These are phyloP conservation scores for Liparis tanakae DNA, from an alignment of 2,797 vertebrate genomes.

Conservation along the genomic window DNA sequence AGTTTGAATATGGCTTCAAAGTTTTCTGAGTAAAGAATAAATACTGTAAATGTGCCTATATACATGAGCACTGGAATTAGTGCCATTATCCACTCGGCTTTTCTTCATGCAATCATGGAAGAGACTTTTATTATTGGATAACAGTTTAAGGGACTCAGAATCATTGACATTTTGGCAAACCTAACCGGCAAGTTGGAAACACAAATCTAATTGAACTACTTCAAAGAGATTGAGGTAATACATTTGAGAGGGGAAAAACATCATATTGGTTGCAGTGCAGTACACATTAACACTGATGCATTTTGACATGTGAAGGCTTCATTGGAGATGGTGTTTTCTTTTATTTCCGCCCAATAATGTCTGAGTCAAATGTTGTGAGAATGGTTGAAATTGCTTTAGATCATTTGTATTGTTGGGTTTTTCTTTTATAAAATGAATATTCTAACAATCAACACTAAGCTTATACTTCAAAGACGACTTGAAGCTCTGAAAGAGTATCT, in stretches of 20 bases:
- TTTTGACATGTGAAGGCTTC: conserved; percentile 43
- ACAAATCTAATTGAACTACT: conserved; percentile 58
- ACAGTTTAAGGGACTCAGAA: conserved; percentile 31
- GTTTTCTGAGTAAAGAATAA: conserved; percentile 31
- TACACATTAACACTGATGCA: conserved; percentile 13
- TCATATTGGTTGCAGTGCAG: conserved; percentile 41
- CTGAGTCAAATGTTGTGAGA: conserved; percentile 15
- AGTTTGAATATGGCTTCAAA: conserved; percentile 34
- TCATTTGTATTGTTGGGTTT: neutral
- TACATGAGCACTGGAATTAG: conserved; percentile 26
- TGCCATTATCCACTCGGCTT: conserved; percentile 33
- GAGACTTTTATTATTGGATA: conserved; percentile 57
- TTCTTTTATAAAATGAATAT: too few relatives aligned
- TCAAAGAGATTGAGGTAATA: conserved; percentile 45
- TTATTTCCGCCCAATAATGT: conserved; percentile 26
- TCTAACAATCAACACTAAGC: neutral
- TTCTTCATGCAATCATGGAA: conserved; percentile 43
- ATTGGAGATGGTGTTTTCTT: conserved; percentile 43
- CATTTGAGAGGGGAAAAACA: neutral
- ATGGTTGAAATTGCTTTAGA: conserved; percentile 1
- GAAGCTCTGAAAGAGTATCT: neutral
- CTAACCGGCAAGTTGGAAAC: conserved; percentile 53
- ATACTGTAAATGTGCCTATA: conserved; percentile 36
- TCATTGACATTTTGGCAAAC: conserved; percentile 64
- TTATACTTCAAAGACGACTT: neutral